Percentiles rank a stretch among this genome's conserved stretches.
phyloP scores from a whole-genome alignment of 2,113 vertebrate species.

The Bubo blakistoni region DNA sequence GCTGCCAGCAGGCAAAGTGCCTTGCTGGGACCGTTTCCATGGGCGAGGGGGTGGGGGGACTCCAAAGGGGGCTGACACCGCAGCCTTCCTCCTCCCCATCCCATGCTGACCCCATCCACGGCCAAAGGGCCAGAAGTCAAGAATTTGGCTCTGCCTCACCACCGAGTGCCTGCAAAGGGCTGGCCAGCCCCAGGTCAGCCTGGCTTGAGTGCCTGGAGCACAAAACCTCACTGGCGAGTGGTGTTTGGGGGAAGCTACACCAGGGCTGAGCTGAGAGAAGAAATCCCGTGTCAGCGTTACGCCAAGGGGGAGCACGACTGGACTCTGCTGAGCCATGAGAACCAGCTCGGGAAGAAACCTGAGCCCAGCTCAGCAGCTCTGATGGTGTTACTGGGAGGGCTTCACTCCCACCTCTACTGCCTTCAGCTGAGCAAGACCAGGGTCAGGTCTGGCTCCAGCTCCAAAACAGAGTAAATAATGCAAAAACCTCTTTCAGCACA shows the following conservation, averaged over 20 bases:
- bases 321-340: background rate
- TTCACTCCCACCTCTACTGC: background rate
- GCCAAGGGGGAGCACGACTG: background rate
- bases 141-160: conserved; percentile 33
- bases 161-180: background rate
- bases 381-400: background rate
- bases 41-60: background rate
- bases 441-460: background rate
- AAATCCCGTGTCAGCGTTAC: background rate
- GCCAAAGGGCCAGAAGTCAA: background rate
- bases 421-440: background rate
- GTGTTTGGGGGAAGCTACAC: background rate
- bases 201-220: background rate
- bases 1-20: background rate
- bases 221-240: background rate
- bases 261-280: background rate
- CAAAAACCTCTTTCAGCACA: background rate
- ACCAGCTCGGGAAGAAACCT: background rate
- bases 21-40: background rate
- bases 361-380: background rate
- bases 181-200: background rate
- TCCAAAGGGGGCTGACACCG: background rate
- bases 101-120: background rate
- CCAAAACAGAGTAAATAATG: conserved; percentile 22
- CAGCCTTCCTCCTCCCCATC: background rate